phyloP scores from a whole-genome alignment of 2,113 vertebrate genomes.

The Pao palembangensis region DNA sequence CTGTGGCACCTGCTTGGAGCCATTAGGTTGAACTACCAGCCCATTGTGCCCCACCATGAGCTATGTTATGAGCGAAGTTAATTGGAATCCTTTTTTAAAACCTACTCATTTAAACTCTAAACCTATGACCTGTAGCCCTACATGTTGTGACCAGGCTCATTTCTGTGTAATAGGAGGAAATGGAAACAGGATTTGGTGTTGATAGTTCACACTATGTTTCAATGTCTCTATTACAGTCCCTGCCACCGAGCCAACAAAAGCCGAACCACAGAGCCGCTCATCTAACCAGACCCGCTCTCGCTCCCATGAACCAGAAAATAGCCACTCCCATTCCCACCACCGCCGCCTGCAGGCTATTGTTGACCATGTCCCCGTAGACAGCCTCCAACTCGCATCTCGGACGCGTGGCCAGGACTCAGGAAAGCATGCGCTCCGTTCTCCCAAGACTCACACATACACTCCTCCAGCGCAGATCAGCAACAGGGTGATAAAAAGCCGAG shows the following conservation, averaged over 20 bases:
- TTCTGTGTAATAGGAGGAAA: background rate
- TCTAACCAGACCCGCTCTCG: conserved; percentile 88
- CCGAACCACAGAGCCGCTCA: conserved; percentile 79
- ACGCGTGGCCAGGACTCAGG: conserved; percentile 82
- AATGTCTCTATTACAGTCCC: conserved; percentile 47
- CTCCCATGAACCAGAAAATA: conserved; percentile 91
- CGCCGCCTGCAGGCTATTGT: conserved; percentile 80
- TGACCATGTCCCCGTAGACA: conserved; percentile 47
- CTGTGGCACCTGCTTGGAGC: conserved; percentile 61
- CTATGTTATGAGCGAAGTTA: no score
- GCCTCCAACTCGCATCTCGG: conserved; percentile 64
- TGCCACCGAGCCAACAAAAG: conserved; percentile 73
- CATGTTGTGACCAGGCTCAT: background rate
- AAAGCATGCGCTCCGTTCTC: conserved; percentile 87
- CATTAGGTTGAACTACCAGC: conserved; percentile 49
- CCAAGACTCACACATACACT: conserved; percentile 82
- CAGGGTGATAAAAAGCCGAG: conserved; percentile 83
- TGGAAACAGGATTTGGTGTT: background rate
- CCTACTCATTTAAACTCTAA: background rate
- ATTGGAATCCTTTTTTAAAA: no score
- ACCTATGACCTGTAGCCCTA: background rate
- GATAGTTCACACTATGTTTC: background rate
- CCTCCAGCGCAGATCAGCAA: conserved; percentile 72
- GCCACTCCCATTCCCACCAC: conserved; percentile 81
- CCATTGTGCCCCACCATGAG: conserved; percentile 22